Conservation (phyloP, 2,888 invertebrate species). For the Melinopterus prodromus region DNA sequence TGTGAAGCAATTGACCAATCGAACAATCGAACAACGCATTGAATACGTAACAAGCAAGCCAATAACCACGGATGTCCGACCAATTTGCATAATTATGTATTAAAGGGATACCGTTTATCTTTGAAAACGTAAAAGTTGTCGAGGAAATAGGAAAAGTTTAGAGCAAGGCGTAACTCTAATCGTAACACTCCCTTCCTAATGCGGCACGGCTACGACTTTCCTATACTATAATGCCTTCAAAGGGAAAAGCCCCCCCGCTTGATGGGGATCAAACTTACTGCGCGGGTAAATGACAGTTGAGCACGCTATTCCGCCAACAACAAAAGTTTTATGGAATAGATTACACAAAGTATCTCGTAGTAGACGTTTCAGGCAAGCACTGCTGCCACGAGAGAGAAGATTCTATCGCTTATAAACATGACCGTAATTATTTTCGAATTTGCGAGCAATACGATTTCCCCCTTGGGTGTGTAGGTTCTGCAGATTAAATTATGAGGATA, state of each 20-base stretch:
- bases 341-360: slow-evolving; percentile 28
- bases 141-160: neutral
- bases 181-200: slow-evolving; percentile 21
- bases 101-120: neutral
- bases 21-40: too few species aligned
- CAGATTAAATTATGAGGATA: neutral
- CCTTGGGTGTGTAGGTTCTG: neutral
- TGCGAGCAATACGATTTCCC: neutral
- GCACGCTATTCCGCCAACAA: slow-evolving; percentile 47
- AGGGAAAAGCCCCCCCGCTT: neutral
- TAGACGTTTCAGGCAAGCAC: neutral
- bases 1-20: too few species aligned
- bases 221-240: neutral
- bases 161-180: slow-evolving; percentile 25
- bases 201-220: neutral
- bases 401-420: neutral
- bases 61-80: too few species aligned
- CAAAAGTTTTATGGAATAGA: slow-evolving; percentile 38
- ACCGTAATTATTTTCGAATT: neutral
- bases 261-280: slow-evolving; percentile 40
- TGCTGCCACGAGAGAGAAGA: neutral
- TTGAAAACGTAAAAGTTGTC: neutral
- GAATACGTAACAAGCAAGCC: too few species aligned
- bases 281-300: slow-evolving; percentile 46
- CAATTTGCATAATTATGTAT: neutral